phyloP scores from a whole-genome alignment of 1,140 invertebrate genomes.

The Tetramorium parvispinum region DNA sequence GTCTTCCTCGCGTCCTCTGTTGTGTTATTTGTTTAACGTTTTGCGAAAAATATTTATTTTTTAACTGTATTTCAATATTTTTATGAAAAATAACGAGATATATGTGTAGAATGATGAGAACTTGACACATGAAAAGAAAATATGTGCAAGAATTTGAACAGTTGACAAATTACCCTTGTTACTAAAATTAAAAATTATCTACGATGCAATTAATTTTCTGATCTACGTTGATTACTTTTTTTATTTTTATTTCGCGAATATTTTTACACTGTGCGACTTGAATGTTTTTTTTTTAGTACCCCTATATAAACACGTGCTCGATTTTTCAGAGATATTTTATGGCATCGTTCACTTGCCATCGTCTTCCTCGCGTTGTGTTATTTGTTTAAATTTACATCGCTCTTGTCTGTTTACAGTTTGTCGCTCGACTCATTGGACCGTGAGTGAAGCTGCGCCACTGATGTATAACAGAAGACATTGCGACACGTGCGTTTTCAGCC shows the following conservation, averaged over 20 bases:
- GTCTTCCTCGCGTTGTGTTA: too few species aligned
- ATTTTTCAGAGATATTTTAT: conserved; percentile 2
- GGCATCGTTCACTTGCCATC: not conserved
- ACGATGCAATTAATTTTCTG: not conserved
- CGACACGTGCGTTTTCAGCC: conserved; percentile 17
- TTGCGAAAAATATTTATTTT: not conserved
- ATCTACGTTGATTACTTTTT: not conserved
- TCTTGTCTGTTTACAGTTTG: conserved; percentile 47
- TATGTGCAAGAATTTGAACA: not conserved
- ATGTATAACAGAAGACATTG: conserved; percentile 12
- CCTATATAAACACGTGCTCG: not conserved
- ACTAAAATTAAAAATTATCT: not conserved
- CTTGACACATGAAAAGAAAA: not conserved
- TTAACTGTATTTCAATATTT: not conserved
- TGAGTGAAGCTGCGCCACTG: conserved; percentile 4
- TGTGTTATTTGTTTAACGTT: conserved; percentile 24
- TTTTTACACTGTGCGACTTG: not conserved
- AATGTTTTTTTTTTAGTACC: not conserved
- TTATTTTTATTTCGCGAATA: not conserved
- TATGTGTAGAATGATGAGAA: not conserved
- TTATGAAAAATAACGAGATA: not conserved
- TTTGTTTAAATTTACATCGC: conserved; percentile 32
- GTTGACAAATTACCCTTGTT: not conserved
- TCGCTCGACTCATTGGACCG: conserved; percentile 32
- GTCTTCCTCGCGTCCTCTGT: too few species aligned